These are phyloP conservation scores for Elaphurus davidianus DNA, from an alignment of 2,113 vertebrate species.

Conservation along the genomic window DNA sequence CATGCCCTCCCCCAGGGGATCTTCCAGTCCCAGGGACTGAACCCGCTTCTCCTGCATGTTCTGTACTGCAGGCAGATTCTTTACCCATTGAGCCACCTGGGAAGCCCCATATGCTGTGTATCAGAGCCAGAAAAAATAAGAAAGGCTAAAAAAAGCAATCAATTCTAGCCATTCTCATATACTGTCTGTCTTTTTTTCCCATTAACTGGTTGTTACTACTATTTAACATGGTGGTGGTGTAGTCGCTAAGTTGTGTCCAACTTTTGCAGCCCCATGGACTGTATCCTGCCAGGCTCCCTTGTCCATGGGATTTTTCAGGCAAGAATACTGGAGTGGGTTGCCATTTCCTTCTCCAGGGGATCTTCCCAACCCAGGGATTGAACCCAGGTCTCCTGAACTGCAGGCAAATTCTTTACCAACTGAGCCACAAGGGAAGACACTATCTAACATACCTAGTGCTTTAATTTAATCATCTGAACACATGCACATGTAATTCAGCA, in stretches of 20 bases:
- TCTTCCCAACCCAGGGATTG: background rate
- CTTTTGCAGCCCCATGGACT: background rate
- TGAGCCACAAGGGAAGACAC: background rate
- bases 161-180: background rate
- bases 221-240: background rate
- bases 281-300: background rate
- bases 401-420: background rate
- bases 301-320: background rate
- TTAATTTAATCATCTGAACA: background rate
- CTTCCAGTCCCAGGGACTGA: background rate
- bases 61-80: background rate
- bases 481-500: background rate
- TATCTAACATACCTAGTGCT: background rate
- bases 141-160: background rate
- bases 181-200: background rate
- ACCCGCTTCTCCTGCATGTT: background rate
- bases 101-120: background rate
- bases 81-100: background rate
- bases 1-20: background rate
- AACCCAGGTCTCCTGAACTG: background rate
- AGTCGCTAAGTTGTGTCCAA: background rate
- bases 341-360: background rate
- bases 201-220: background rate
- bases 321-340: background rate
- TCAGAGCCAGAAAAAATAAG: background rate